Evolutionary conservation across 2,888 invertebrate genomes (phyloP).

Genomic region (Mellilla xanthometata): DNA sequence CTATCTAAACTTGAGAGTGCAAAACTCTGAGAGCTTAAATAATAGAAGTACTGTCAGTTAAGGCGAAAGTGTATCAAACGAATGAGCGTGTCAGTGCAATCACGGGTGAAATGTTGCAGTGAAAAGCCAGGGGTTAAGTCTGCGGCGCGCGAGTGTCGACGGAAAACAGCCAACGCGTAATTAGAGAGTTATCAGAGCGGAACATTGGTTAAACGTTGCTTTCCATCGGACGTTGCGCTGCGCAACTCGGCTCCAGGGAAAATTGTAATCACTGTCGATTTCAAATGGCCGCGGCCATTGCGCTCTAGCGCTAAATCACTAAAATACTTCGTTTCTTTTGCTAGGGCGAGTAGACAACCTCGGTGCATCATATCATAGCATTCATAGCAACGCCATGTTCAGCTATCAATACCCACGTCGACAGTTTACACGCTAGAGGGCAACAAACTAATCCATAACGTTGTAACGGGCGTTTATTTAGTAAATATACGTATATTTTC

Average conservation of each 20-base stretch:
- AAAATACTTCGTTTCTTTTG: conserved; percentile 31
- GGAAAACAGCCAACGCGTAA: conserved; percentile 74
- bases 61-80: conserved; percentile 74
- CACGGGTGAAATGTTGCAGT: conserved; percentile 68
- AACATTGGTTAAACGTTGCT: conserved; percentile 81
- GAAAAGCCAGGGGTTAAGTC: conserved; percentile 75
- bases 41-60: no score
- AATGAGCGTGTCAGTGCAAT: conserved; percentile 56
- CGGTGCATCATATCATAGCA: conserved; percentile 21
- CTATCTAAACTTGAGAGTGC: no score
- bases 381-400: conserved; percentile 47
- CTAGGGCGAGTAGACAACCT: conserved; percentile 9
- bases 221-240: conserved; percentile 81
- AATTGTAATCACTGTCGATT: conserved; percentile 82
- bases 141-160: conserved; percentile 68
- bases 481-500: conserved; percentile 57
- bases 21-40: no score
- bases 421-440: conserved; percentile 47
- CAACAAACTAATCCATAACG: conserved; percentile 52
- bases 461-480: conserved; percentile 48
- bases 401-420: conserved; percentile 41
- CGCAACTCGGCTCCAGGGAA: conserved; percentile 76
- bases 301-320: conserved; percentile 45
- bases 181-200: conserved; percentile 81
- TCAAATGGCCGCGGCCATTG: conserved; percentile 68